Percentiles rank a stretch among this genome's conserved stretches.
phyloP scores from a whole-genome alignment of 2,888 invertebrate genomes.

The Nasonia oneida region DNA sequence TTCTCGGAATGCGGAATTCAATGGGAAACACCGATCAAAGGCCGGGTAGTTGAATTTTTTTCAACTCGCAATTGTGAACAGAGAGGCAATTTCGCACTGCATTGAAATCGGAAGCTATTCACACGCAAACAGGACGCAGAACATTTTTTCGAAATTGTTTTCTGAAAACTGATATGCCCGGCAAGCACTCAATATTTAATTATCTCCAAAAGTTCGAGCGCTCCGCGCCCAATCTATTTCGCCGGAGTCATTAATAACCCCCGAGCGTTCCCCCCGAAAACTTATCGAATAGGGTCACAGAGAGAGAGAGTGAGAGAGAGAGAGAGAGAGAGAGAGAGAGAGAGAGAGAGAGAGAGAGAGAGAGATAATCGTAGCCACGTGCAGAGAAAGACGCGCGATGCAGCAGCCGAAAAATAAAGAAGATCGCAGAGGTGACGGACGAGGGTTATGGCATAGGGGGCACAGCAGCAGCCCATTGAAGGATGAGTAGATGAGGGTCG shows the following conservation, averaged over 20 bases:
- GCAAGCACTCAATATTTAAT: slow-evolving; percentile 13
- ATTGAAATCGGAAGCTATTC: too few relatives aligned
- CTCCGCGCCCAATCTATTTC: neutral
- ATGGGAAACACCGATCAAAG: too few relatives aligned
- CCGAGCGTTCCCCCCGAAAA: neutral
- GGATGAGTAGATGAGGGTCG: slow-evolving; percentile 41
- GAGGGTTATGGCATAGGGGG: neutral
- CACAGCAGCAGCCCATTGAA: neutral
- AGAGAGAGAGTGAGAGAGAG: too few relatives aligned
- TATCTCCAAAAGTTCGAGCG: neutral
- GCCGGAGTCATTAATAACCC: neutral
- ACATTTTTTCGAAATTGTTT: neutral
- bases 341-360: too few relatives aligned
- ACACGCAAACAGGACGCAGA: too few relatives aligned
- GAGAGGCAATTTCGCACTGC: too few relatives aligned
- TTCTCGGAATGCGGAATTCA: too few relatives aligned
- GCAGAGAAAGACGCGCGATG: neutral
- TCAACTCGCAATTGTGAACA: too few relatives aligned
- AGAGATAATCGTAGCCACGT: too few relatives aligned
- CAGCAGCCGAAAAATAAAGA: neutral
- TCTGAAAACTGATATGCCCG: neutral
- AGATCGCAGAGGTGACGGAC: neutral
- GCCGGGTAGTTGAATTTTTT: too few relatives aligned
- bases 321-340: too few relatives aligned
- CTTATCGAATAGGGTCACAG: neutral